A percentile compares a stretch with the other conserved stretches of the same genome.
These are phyloP conservation scores for Strigamia crassipes DNA, from an alignment of 2,888 invertebrate species.

Conservation along the genomic window DNA sequence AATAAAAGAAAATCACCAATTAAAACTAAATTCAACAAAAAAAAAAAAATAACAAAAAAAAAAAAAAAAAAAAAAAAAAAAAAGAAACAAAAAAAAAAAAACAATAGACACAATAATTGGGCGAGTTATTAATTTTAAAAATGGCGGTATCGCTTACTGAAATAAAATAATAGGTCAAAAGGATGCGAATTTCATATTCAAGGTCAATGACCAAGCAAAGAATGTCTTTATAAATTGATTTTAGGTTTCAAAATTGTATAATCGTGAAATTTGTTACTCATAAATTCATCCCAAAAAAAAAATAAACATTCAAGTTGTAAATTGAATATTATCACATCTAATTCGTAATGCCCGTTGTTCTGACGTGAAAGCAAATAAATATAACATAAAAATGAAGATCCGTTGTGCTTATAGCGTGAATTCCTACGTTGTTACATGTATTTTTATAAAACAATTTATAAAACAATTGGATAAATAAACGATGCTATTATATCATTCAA, in stretches of 20 bases:
- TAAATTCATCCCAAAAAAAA: not conserved
- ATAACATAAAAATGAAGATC: too few relatives aligned
- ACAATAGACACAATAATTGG: not conserved
- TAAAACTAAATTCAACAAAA: not conserved
- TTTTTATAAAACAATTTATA: too few relatives aligned
- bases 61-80: not conserved
- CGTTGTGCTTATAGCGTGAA: too few relatives aligned
- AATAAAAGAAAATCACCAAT: not conserved
- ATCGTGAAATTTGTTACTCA: not conserved
- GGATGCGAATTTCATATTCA: constrained; percentile 18
- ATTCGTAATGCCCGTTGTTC: too few relatives aligned
- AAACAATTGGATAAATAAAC: too few relatives aligned
- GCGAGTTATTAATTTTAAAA: not conserved
- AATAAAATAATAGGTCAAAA: constrained; percentile 33
- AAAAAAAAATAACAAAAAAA: not conserved
- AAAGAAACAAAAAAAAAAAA: not conserved
- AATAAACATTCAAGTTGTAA: not conserved
- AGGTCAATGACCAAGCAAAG: constrained; percentile 32
- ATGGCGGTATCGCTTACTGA: not conserved
- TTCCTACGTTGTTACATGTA: too few relatives aligned
- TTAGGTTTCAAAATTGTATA: not conserved
- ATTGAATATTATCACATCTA: too few relatives aligned
- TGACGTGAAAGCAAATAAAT: too few relatives aligned
- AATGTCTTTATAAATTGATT: constrained; percentile 29
- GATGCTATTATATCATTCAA: too few relatives aligned